Conservation (phyloP, 2,113 vertebrate genomes). For the Laticauda laticaudata region DNA sequence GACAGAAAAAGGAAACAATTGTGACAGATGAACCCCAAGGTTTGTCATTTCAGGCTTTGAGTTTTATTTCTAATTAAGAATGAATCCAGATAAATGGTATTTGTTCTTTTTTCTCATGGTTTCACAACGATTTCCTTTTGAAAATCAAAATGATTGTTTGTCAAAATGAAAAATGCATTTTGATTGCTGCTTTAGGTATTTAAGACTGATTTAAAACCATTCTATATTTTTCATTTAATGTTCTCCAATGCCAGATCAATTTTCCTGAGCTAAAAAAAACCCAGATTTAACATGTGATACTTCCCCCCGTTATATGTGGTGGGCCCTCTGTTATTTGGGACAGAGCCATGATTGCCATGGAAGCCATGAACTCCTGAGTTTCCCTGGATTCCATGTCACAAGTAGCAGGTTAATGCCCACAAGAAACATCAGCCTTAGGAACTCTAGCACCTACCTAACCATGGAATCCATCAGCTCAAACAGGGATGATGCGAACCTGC, state of each 20-base stretch:
- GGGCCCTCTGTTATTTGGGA: background rate
- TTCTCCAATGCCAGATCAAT: background rate
- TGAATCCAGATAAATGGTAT: conserved; percentile 3
- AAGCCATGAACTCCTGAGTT: background rate
- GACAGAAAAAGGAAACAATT: conserved; percentile 71
- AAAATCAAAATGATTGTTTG: conserved; percentile 3
- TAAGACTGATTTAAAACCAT: background rate
- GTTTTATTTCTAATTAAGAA: background rate
- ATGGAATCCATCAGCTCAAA: background rate
- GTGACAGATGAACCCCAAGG: conserved; percentile 83
- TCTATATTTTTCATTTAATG: background rate
- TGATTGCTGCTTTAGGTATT: background rate
- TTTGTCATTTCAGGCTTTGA: conserved; percentile 52
- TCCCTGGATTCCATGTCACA: background rate
- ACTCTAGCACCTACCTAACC: background rate
- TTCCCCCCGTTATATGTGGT: background rate
- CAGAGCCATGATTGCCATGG: background rate
- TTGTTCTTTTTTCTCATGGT: background rate
- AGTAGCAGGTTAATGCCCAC: background rate
- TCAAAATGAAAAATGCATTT: background rate
- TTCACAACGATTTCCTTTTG: background rate
- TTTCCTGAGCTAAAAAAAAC: background rate
- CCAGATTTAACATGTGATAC: background rate
- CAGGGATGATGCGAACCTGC: background rate
- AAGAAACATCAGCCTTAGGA: background rate